Percentiles rank a stretch among this genome's conserved stretches.
Conservation (phyloP, 1,140 invertebrate genomes). For the Lucilia cuprina region DNA sequence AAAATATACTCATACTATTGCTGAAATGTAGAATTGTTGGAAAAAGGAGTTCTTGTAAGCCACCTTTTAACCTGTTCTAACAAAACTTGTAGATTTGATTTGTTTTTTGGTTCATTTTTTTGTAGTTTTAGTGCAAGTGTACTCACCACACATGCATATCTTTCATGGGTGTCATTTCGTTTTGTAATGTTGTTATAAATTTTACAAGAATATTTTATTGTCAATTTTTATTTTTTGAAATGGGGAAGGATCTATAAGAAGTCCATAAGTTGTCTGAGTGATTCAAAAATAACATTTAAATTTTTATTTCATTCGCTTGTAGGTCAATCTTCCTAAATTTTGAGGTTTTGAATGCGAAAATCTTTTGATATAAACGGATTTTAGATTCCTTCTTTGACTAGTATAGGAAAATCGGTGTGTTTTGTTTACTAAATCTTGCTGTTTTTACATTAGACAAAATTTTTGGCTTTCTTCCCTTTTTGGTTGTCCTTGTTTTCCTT, state of each 20-base stretch:
- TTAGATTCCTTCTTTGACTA: too few relatives aligned
- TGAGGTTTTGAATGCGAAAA: too few relatives aligned
- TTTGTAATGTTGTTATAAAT: conserved; percentile 3
- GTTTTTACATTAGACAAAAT: too few relatives aligned
- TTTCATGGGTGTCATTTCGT: not conserved
- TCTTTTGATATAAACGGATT: too few relatives aligned
- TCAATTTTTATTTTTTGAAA: not conserved
- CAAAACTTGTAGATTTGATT: conserved; percentile 11
- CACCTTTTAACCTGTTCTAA: conserved; percentile 4
- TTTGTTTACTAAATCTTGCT: too few relatives aligned
- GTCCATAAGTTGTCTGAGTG: too few relatives aligned
- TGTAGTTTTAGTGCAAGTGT: not conserved
- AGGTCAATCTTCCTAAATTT: too few relatives aligned
- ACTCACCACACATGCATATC: not conserved
- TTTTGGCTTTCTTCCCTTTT: not conserved
- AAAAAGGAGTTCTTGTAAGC: too few relatives aligned
- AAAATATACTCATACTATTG: not conserved
- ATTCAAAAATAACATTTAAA: too few relatives aligned
- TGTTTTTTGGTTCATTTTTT: not conserved
- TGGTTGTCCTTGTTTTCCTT: not conserved
- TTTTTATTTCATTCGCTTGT: too few relatives aligned
- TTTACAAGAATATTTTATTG: not conserved
- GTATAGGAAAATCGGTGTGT: too few relatives aligned
- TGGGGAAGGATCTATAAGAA: too few relatives aligned
- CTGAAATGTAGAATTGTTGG: not conserved